phyloP scores from a whole-genome alignment of 2,888 invertebrate genomes.

The Anarsia innoxiella region DNA sequence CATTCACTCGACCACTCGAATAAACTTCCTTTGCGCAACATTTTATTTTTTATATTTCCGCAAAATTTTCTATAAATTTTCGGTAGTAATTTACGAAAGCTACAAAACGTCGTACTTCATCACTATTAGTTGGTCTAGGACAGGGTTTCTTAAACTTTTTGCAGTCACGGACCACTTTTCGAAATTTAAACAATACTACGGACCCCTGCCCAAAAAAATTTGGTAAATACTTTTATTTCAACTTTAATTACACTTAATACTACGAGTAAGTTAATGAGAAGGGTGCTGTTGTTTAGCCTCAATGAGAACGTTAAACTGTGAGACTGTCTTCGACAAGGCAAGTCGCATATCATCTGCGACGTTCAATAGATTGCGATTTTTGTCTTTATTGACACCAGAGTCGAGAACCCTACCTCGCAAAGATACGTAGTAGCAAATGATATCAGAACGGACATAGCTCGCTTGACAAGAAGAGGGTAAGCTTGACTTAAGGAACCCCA shows the following conservation, averaged over 20 bases:
- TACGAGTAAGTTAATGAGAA: conserved; percentile 3
- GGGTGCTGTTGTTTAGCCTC: conserved; percentile 7
- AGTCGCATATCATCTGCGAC: conserved; percentile 17
- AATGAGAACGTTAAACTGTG: conserved; percentile 13
- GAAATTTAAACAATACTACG: conserved; percentile 5
- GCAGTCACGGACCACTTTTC: conserved; percentile 8
- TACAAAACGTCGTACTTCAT: neutral
- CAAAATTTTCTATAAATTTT: neutral
- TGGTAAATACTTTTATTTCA: conserved; percentile 1
- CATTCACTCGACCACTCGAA: neutral
- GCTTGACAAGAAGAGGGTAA: conserved; percentile 17
- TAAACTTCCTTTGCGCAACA: neutral
- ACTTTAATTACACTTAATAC: neutral
- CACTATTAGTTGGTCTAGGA: neutral
- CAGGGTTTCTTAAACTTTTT: conserved; percentile 9
- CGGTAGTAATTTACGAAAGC: neutral
- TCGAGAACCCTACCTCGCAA: conserved; percentile 17
- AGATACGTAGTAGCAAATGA: conserved; percentile 20
- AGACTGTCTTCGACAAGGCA: conserved; percentile 13
- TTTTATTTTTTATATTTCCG: neutral
- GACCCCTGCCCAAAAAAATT: conserved; percentile 5
- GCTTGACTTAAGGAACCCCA: conserved; percentile 15
- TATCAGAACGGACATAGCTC: conserved; percentile 17
- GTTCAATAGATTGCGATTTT: conserved; percentile 13
- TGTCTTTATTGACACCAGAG: conserved; percentile 16